A percentile compares a stretch with the other conserved stretches of the same genome.
These are phyloP conservation scores for Atrina japonica DNA, from an alignment of 2,888 invertebrate genomes.

Conservation along the genomic window DNA sequence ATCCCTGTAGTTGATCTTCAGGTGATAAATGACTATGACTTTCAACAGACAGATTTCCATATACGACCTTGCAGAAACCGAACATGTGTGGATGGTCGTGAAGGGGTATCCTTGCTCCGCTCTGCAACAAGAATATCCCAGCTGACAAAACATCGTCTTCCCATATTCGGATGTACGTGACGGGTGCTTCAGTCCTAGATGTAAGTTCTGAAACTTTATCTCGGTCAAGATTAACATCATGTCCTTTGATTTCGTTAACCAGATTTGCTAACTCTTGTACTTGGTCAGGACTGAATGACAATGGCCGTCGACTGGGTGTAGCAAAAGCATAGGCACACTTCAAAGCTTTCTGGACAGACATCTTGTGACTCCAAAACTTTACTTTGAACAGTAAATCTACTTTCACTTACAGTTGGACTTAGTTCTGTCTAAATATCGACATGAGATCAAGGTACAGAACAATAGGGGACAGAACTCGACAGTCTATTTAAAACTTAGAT, in stretches of 20 bases:
- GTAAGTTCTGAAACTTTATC: constrained; percentile 53
- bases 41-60: constrained; percentile 69
- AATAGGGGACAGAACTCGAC: too few species aligned
- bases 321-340: too few species aligned
- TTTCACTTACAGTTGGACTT: too few species aligned
- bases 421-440: too few species aligned
- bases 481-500: too few species aligned
- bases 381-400: too few species aligned
- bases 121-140: constrained; percentile 84
- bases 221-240: constrained; percentile 73
- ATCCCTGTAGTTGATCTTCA: constrained; percentile 30
- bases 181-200: constrained; percentile 84
- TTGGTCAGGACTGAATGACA: constrained; percentile 52
- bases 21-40: constrained; percentile 55
- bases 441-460: too few species aligned
- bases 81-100: constrained; percentile 97
- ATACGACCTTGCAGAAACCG: constrained; percentile 89
- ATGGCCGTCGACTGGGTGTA: constrained; percentile 4
- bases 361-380: too few species aligned
- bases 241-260: constrained; percentile 65
- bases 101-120: constrained; percentile 90
- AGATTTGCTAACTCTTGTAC: constrained; percentile 57
- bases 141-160: constrained; percentile 85
- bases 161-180: constrained; percentile 91
- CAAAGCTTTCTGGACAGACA: too few species aligned